phyloP scores from a whole-genome alignment of 2,797 vertebrate species.

The Limnodromus scolopaceus region DNA sequence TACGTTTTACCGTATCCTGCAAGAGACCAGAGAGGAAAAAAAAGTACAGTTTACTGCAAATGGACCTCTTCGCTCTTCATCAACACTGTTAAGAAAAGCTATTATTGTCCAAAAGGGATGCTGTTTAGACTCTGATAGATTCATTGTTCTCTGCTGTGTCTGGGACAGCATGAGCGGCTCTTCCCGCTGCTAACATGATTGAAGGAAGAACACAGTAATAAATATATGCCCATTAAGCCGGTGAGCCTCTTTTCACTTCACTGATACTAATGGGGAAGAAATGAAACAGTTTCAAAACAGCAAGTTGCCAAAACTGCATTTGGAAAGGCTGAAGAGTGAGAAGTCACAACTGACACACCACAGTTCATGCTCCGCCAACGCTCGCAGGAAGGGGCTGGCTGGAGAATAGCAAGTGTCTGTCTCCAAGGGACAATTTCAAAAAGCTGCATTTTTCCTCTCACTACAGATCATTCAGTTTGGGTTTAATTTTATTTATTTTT shows the following conservation, averaged over 20 bases:
- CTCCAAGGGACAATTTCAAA: background rate
- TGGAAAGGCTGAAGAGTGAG: conserved; percentile 1
- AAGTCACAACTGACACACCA: background rate
- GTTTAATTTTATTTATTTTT: background rate
- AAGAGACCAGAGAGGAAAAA: background rate
- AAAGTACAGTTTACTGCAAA: conserved; percentile 69
- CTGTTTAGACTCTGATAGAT: conserved; percentile 47
- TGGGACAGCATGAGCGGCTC: conserved; percentile 18
- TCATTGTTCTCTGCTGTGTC: conserved; percentile 34
- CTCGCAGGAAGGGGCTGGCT: background rate
- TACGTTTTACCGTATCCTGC: background rate
- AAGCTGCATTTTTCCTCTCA: background rate
- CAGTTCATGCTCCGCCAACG: background rate
- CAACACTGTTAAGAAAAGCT: conserved; percentile 66
- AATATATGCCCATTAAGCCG: conserved; percentile 7
- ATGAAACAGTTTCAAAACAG: conserved; percentile 1
- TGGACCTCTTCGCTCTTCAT: conserved; percentile 72
- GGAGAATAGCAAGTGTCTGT: background rate
- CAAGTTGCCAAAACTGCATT: background rate
- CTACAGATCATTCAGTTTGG: background rate
- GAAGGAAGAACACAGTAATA: conserved; percentile 4
- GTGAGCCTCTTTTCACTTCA: conserved; percentile 42
- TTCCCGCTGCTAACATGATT: conserved; percentile 71
- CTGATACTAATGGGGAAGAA: conserved; percentile 5
- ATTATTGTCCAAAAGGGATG: conserved; percentile 62